These are phyloP conservation scores for Smittia aterrima DNA, from an alignment of 2,888 invertebrate species.

Conservation along the genomic window DNA sequence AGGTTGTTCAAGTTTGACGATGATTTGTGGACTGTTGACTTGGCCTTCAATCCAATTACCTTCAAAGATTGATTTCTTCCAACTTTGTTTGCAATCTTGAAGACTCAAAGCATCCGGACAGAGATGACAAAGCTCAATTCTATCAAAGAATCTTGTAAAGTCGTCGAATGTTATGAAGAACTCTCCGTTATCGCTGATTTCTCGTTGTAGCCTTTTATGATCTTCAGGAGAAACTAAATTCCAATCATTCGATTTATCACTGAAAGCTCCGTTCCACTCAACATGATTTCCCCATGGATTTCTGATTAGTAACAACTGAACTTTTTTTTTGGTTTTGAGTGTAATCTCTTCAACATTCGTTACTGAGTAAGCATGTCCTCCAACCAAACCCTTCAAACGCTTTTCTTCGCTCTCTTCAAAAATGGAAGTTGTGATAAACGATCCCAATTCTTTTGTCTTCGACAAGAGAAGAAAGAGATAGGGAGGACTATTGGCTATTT, in stretches of 20 bases:
- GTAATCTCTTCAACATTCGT: slow-evolving; percentile 49
- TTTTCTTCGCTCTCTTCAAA: too few species aligned
- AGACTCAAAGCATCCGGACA: slow-evolving; percentile 77
- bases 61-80: not conserved
- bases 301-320: too few species aligned
- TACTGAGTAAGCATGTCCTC: not conserved
- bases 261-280: slow-evolving; percentile 73
- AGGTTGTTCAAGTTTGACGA: too few species aligned
- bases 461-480: not conserved
- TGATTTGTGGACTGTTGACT: not conserved
- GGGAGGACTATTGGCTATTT: not conserved
- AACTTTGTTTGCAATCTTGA: slow-evolving; percentile 51
- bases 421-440: not conserved
- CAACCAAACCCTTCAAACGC: too few species aligned
- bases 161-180: slow-evolving; percentile 92
- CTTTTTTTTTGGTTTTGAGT: too few species aligned
- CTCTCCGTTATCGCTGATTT: slow-evolving; percentile 81
- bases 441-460: not conserved
- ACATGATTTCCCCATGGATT: slow-evolving; percentile 73
- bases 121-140: slow-evolving; percentile 85
- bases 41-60: not conserved
- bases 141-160: slow-evolving; percentile 68
- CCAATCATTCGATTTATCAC: slow-evolving; percentile 75
- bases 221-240: slow-evolving; percentile 73
- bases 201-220: slow-evolving; percentile 75